Conservation (phyloP, 2,888 invertebrate species). For the Macrophya annulata region DNA sequence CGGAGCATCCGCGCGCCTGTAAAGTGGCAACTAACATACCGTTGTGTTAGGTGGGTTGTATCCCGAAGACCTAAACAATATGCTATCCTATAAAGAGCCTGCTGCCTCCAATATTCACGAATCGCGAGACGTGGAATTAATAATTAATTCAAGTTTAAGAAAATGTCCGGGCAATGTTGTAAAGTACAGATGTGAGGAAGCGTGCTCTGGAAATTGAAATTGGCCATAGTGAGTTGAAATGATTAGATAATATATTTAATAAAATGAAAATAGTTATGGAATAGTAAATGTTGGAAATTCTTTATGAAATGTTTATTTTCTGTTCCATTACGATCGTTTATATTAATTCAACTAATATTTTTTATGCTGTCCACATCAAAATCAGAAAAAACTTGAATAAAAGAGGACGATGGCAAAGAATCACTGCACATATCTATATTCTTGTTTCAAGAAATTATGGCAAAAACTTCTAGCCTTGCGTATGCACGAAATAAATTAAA, state of each 20-base stretch:
- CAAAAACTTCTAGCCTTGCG: not conserved
- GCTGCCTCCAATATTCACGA: not conserved
- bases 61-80: not conserved
- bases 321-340: too few species aligned
- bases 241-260: not conserved
- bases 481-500: not conserved
- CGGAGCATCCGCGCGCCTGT: not conserved
- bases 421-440: not conserved
- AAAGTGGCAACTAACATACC: not conserved
- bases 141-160: not conserved
- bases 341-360: too few species aligned
- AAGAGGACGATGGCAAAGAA: not conserved
- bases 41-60: not conserved
- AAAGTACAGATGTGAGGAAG: too few species aligned
- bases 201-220: not conserved
- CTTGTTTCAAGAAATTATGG: not conserved
- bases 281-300: not conserved
- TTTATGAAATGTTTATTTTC: not conserved
- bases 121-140: not conserved
- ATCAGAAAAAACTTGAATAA: too few species aligned
- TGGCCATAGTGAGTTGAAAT: not conserved
- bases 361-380: too few species aligned
- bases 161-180: not conserved
- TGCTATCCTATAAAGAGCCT: not conserved
- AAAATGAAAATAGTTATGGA: not conserved